Conservation (phyloP, 2,113 vertebrate species). For the Siniperca knerii region DNA sequence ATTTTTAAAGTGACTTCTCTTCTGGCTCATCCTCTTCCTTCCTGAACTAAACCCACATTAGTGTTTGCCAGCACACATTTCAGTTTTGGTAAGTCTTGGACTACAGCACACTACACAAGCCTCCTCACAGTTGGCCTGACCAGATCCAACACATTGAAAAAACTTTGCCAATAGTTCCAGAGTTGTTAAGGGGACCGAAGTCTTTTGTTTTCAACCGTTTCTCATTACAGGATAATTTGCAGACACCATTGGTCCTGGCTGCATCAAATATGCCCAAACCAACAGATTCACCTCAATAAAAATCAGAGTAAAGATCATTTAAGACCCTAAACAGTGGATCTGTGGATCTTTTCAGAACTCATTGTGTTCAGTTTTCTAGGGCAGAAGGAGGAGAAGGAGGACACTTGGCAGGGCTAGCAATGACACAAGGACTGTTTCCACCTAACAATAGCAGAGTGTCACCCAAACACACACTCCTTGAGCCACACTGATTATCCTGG, state of each 20-base stretch:
- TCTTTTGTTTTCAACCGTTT: background rate
- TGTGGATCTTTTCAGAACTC: background rate
- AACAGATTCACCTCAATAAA: constrained; percentile 3
- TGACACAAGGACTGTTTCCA: constrained; percentile 49
- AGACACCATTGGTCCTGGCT: background rate
- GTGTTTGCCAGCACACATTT: constrained; percentile 5
- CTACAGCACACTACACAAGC: background rate
- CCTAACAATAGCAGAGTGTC: constrained; percentile 69
- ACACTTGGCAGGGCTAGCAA: constrained; percentile 41
- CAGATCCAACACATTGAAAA: background rate
- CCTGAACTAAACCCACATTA: background rate
- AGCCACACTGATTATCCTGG: constrained; percentile 56
- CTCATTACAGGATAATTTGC: background rate
- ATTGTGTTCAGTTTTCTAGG: background rate
- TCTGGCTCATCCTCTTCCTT: background rate
- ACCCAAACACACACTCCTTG: constrained; percentile 46
- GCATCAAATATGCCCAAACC: background rate
- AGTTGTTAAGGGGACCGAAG: constrained; percentile 4
- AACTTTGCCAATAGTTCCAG: background rate
- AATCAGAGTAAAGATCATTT: background rate
- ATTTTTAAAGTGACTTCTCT: background rate
- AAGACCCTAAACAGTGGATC: background rate
- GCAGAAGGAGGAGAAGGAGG: constrained; percentile 35
- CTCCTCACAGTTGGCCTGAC: background rate
- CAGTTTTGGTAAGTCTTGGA: constrained; percentile 33